Evolutionary conservation across 2,888 invertebrate genomes (phyloP), one percentile per base, ranked within the genome.

Genomic region (Fissipunctia ypsillon): DNA sequence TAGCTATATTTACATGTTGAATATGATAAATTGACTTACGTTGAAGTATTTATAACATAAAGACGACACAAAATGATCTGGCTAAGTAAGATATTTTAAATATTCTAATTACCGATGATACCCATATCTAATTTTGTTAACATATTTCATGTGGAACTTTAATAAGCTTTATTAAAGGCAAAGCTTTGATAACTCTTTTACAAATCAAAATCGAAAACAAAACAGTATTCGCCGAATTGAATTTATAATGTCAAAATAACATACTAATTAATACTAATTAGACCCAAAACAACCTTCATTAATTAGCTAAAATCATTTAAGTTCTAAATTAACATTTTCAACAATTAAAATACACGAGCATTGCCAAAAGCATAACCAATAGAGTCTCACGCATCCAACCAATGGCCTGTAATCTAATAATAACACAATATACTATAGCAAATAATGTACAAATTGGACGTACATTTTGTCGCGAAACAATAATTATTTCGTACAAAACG

Each of bases 401-500:
- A 69, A 65, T 50, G 12, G 12, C 41, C 25, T 12, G 61, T 75
- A 75, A 79, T 76, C 69, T 75, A 79, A 75, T 71, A 78, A 74
- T 64, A 16, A 72, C 14, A 78, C 65, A 79, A 75, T 83, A 56
- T 70, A 63, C 61, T 66, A 63, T 64, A 45, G 38, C 56, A 52
- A 73, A 75, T 79, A 48, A 69, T 76, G 48, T 56, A 19, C 50
- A 76, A 76, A 80, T 82, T 77, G 65, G 68, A 73, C 41, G 50
- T 43, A 73, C 50, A 83, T 82, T 72, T 78, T 78, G 78, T 83
- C 16, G 48, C 68, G 73, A 85, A 84, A 76, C 78, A 80, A 73
- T 84, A 76, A 86, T 80, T 69, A 82, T 83, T 78, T 82, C 52
- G 76, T 87, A 81, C 85, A 84, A 78, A 89, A 87, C 87, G 83